Conservation (phyloP, 2,113 vertebrate species). For the Shinisaurus crocodilurus region DNA sequence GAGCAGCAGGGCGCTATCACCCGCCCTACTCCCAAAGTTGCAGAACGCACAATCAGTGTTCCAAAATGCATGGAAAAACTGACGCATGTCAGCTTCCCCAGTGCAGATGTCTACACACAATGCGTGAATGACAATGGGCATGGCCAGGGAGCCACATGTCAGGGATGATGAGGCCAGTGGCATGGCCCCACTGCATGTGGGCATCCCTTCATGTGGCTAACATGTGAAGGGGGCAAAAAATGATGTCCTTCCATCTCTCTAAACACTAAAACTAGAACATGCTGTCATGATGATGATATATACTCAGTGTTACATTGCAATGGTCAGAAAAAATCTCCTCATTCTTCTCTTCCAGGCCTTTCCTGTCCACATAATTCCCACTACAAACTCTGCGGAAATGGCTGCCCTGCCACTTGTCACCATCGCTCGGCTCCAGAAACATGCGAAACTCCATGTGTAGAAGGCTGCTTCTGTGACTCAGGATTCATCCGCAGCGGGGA, state of each 20-base stretch:
- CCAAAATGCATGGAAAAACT: background rate
- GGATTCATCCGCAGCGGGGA: conserved; percentile 75
- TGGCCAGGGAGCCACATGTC: background rate
- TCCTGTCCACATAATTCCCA: conserved; percentile 74
- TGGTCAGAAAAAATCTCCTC: background rate
- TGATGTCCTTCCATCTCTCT: no score
- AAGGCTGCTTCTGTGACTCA: conserved; percentile 77
- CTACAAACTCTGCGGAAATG: conserved; percentile 76
- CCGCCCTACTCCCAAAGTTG: background rate
- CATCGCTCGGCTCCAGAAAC: background rate
- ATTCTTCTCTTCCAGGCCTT: conserved; percentile 33
- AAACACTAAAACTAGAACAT: background rate
- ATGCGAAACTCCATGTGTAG: conserved; percentile 67
- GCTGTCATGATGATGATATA: background rate
- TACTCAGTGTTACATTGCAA: background rate
- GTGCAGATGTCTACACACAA: background rate
- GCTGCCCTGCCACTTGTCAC: conserved; percentile 71
- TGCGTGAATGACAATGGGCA: background rate
- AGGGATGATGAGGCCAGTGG: background rate
- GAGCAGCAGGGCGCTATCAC: background rate
- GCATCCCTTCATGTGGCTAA: background rate
- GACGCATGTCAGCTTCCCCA: background rate
- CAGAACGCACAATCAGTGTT: background rate
- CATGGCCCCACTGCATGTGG: background rate
- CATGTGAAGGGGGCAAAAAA: background rate